Percentiles rank a stretch among this genome's conserved stretches.
Conservation (phyloP, 2,113 vertebrate species). For the Cebidichthys violaceus region DNA sequence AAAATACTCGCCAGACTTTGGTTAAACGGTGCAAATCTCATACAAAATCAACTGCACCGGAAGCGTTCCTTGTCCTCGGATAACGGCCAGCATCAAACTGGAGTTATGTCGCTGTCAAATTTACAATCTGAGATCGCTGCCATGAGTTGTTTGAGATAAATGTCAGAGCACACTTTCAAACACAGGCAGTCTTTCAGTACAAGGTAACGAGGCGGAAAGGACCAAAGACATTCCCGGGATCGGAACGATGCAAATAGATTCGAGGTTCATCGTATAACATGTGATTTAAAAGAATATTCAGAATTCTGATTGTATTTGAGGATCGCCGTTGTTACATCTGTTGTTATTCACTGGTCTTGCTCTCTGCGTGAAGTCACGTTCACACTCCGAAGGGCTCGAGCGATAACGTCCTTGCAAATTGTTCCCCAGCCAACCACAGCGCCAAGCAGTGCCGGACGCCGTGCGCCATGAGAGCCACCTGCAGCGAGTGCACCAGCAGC, state of each 20-base stretch:
- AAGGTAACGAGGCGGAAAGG: too few species aligned
- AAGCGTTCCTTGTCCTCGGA: too few species aligned
- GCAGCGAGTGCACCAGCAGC: constrained; percentile 94
- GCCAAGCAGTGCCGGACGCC: constrained; percentile 96
- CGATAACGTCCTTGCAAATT: background rate
- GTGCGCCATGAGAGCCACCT: constrained; percentile 89
- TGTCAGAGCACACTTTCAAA: too few species aligned
- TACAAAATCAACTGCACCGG: too few species aligned
- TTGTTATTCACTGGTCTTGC: background rate
- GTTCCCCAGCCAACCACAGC: constrained; percentile 92
- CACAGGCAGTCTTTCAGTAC: too few species aligned
- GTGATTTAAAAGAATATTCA: background rate
- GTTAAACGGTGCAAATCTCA: background rate
- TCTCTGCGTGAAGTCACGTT: background rate
- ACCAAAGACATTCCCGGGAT: too few species aligned
- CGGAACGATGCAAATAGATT: background rate
- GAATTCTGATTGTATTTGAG: background rate
- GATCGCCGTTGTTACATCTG: background rate
- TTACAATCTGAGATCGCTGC: too few species aligned
- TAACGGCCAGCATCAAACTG: too few species aligned
- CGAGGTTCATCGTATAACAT: background rate
- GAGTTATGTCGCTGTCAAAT: too few species aligned
- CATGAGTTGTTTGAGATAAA: too few species aligned
- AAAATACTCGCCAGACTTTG: background rate
- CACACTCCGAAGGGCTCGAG: accelerated